phyloP scores from a whole-genome alignment of 2,888 invertebrate species.

The Hanleya hanleyi region DNA sequence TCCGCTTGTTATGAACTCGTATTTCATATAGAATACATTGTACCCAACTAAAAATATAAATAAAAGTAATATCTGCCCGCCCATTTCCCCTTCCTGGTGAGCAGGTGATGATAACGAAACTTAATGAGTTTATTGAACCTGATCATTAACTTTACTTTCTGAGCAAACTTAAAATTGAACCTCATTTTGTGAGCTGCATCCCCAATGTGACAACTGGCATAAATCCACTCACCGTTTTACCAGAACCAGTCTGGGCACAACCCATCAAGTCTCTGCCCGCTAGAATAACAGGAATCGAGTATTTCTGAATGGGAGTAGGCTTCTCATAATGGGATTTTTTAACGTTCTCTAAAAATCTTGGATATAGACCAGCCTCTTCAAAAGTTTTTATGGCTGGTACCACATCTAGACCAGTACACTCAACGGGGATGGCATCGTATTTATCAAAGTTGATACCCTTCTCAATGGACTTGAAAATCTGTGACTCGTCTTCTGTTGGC shows the following conservation, averaged over 20 bases:
- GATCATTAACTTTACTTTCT: no score
- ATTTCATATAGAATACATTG: no score
- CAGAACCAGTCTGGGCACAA: constrained; percentile 98
- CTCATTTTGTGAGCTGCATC: no score
- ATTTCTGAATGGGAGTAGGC: constrained; percentile 96
- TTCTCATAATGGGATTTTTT: constrained; percentile 80
- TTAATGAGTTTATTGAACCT: no score
- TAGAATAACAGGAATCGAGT: constrained; percentile 89
- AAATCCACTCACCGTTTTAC: constrained; percentile 92
- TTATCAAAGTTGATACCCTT: constrained; percentile 74
- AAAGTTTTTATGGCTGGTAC: constrained; percentile 76
- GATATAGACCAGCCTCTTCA: constrained; percentile 81
- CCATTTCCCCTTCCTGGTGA: no score
- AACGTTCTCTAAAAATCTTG: constrained; percentile 84
- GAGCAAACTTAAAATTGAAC: no score
- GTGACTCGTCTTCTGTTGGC: constrained; percentile 65
- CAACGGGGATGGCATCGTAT: constrained; percentile 72
- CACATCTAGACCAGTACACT: constrained; percentile 65
- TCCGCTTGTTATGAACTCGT: no score
- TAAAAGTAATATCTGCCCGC: no score
- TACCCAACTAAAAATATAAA: no score
- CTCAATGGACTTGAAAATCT: constrained; percentile 61
- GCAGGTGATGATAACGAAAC: no score
- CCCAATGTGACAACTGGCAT: no score
- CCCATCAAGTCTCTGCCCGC: constrained; percentile 93